Evolutionary conservation across 2,113 vertebrate genomes (phyloP).

Genomic region (Actinemys pallida): DNA sequence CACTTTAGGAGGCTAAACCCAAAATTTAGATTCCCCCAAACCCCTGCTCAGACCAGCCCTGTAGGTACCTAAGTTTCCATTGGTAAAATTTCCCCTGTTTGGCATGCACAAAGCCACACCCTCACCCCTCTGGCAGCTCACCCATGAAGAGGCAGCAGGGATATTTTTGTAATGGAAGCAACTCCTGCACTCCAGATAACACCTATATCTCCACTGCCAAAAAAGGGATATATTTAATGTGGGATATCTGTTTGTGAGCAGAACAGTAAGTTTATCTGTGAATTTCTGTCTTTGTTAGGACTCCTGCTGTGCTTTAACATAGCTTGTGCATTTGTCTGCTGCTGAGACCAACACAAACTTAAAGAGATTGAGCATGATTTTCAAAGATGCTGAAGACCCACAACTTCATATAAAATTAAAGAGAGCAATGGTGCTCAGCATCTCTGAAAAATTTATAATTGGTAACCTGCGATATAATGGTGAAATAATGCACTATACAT

Average conservation of each 20-base stretch:
- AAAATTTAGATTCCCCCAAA: neutral
- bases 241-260: neutral
- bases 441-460: neutral
- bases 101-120: neutral
- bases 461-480: no score
- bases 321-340: conserved; percentile 2
- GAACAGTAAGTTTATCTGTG: neutral
- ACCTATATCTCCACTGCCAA: neutral
- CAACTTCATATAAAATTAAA: neutral
- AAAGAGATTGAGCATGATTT: neutral
- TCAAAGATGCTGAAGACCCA: neutral
- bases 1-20: neutral
- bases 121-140: neutral
- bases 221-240: neutral
- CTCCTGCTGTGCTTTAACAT: neutral
- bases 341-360: conserved; percentile 10
- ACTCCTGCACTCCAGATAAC: neutral
- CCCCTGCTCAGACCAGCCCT: neutral
- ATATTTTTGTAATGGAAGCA: neutral
- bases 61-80: neutral
- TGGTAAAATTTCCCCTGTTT: neutral
- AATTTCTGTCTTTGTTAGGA: neutral
- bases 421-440: neutral
- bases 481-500: no score
- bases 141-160: neutral